phyloP scores from a whole-genome alignment of 2,113 vertebrate species.

The Callocephalon fimbriatum region DNA sequence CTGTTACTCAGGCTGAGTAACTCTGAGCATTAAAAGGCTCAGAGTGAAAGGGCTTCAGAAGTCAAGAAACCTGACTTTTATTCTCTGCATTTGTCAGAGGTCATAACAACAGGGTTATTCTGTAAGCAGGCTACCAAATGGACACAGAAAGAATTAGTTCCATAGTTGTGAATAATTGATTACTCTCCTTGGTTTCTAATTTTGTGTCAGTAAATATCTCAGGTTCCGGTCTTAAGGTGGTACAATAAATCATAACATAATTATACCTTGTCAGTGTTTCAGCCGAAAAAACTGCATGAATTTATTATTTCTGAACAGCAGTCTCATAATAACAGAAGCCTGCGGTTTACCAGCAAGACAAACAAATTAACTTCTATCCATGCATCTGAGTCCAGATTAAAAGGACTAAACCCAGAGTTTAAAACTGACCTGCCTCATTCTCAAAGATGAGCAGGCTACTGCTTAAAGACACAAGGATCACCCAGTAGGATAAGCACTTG shows the following conservation, averaged over 20 bases:
- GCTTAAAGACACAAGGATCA: background rate
- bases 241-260: constrained; percentile 39
- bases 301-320: constrained; percentile 18
- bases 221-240: background rate
- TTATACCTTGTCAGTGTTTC: background rate
- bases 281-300: background rate
- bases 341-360: background rate
- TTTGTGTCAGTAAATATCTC: constrained; percentile 40
- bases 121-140: background rate
- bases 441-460: background rate
- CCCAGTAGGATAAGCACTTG: background rate
- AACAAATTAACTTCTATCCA: background rate
- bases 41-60: background rate
- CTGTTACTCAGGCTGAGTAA: background rate
- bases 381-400: background rate
- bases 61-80: background rate
- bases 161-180: background rate
- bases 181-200: background rate
- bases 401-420: background rate
- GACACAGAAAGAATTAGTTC: background rate
- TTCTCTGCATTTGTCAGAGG: background rate
- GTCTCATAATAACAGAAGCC: background rate
- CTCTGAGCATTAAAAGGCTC: background rate
- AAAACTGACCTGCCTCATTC: background rate
- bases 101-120: background rate